Evolutionary conservation across 2,888 invertebrate genomes (phyloP).

Genomic region (Blera fallax): DNA sequence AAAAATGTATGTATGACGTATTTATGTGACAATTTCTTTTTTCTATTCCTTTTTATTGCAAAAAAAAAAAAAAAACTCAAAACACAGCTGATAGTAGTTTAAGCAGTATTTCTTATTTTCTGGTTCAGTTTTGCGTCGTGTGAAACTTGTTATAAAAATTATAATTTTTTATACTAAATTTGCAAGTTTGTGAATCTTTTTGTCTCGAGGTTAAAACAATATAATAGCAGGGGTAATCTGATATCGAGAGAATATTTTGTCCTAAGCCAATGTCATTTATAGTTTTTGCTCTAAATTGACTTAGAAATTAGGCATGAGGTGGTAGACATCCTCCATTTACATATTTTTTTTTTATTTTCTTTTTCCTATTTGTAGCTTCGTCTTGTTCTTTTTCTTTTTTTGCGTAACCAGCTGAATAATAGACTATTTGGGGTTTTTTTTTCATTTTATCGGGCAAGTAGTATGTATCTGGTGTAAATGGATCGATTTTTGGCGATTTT

Average conservation of each 20-base stretch:
- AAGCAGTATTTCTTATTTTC: neutral
- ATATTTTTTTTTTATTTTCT: neutral
- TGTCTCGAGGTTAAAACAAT: conserved; percentile 15
- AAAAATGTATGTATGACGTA: neutral
- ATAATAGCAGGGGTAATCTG: neutral
- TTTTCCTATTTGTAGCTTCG: no score
- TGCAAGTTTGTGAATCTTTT: conserved; percentile 17
- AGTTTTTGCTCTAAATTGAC: neutral
- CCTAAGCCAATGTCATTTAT: neutral
- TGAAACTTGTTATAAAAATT: conserved; percentile 15
- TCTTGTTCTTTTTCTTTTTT: neutral
- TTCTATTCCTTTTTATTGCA: neutral
- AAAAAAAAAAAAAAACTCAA: neutral
- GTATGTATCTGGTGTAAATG: neutral
- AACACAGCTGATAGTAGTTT: conserved; percentile 40
- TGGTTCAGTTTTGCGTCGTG: neutral
- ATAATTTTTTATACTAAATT: conserved; percentile 10
- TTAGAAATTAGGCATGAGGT: neutral
- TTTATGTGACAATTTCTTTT: neutral
- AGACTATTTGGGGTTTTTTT: neutral
- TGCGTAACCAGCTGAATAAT: neutral
- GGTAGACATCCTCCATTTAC: neutral
- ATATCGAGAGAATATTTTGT: neutral
- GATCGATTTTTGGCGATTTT: neutral
- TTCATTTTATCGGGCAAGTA: conserved; percentile 6